A percentile compares a stretch with the other conserved stretches of the same genome.
Conservation (phyloP, 2,888 invertebrate genomes). For the Tanypteryx hageni region DNA sequence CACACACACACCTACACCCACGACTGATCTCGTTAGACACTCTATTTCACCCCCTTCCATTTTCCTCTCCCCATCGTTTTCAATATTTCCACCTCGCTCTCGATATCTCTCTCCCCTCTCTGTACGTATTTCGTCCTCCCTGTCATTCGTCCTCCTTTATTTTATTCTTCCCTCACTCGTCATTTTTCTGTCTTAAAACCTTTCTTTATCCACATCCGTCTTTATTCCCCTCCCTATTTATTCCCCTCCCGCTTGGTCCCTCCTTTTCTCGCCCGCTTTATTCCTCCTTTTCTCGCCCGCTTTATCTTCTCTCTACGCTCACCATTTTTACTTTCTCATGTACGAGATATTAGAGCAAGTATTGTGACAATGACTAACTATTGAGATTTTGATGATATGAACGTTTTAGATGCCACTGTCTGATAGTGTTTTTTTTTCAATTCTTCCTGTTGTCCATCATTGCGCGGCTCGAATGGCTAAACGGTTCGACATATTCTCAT, state of each 20-base stretch:
- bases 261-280: neutral
- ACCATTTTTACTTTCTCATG: too few relatives aligned
- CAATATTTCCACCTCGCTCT: too few relatives aligned
- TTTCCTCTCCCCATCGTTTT: too few relatives aligned
- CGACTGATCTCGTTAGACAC: neutral
- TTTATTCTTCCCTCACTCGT: neutral
- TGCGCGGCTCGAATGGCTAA: too few relatives aligned
- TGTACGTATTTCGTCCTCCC: neutral
- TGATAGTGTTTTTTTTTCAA: too few relatives aligned
- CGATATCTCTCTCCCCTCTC: neutral
- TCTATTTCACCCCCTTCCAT: too few relatives aligned
- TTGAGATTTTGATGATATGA: too few relatives aligned
- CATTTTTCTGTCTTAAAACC: neutral
- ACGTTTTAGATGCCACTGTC: too few relatives aligned
- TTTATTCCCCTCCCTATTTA: neutral
- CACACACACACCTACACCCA: neutral
- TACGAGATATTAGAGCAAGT: too few relatives aligned
- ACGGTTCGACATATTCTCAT: too few relatives aligned
- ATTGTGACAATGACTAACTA: too few relatives aligned
- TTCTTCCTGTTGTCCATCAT: too few relatives aligned
- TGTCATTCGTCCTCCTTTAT: neutral
- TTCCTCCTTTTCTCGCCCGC: neutral
- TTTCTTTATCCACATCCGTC: neutral
- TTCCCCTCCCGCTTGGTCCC: neutral
- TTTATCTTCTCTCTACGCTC: neutral